Conservation (phyloP, 2,797 vertebrate species). For the Oceanodroma leucorhoa region DNA sequence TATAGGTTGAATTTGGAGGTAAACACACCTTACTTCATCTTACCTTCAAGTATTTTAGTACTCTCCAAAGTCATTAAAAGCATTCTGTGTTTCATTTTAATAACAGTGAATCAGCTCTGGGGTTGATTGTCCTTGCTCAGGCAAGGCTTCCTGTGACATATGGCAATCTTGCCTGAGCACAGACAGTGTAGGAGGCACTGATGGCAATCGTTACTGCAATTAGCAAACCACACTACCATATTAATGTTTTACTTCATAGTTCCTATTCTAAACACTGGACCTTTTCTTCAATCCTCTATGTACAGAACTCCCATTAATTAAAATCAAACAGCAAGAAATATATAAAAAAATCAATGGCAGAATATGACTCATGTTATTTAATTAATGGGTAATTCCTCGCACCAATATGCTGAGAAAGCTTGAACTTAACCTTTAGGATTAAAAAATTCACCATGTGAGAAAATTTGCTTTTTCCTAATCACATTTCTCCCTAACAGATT, state of each 20-base stretch:
- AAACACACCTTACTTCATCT: neutral
- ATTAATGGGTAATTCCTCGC: slow-evolving; percentile 62
- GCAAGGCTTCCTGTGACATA: slow-evolving; percentile 62
- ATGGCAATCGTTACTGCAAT: slow-evolving; percentile 59
- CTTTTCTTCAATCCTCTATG: slow-evolving; percentile 42
- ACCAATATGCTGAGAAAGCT: slow-evolving; percentile 62
- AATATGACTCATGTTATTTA: slow-evolving; percentile 66
- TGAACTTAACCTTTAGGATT: slow-evolving; percentile 60
- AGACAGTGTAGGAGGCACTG: slow-evolving; percentile 60
- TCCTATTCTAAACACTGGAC: slow-evolving; percentile 53
- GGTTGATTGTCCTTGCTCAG: slow-evolving; percentile 43
- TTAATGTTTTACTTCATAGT: slow-evolving; percentile 34
- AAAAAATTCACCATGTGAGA: slow-evolving; percentile 53
- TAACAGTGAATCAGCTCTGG: neutral
- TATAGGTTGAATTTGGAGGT: neutral
- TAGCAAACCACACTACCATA: slow-evolving; percentile 31
- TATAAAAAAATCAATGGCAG: slow-evolving; percentile 53
- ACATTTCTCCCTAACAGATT: slow-evolving; percentile 50
- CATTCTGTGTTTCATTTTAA: neutral
- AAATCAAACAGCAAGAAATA: slow-evolving; percentile 54
- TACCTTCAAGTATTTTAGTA: neutral
- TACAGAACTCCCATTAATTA: slow-evolving; percentile 62
- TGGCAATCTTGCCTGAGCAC: slow-evolving; percentile 54
- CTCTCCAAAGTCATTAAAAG: neutral
- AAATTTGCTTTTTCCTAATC: slow-evolving; percentile 55